These are phyloP conservation scores for Centropristis striata DNA, from an alignment of 2,113 vertebrate species.

Conservation along the genomic window DNA sequence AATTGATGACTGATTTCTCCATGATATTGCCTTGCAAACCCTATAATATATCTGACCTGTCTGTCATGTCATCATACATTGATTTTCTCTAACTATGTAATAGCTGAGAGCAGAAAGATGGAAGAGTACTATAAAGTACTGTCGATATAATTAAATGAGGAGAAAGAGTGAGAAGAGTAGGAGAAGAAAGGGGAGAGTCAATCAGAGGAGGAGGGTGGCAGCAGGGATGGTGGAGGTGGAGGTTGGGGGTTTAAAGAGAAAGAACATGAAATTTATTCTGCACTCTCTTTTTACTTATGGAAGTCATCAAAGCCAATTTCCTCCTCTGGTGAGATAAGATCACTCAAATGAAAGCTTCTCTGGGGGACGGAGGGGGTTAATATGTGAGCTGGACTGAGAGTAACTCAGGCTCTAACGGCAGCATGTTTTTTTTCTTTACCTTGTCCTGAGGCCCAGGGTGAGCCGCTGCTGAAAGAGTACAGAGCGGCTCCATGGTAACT, in stretches of 20 bases:
- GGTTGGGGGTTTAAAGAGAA: conserved; percentile 51
- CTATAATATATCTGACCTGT: not conserved
- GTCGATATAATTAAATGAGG: no score
- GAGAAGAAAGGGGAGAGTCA: not conserved
- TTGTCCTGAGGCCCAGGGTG: conserved; percentile 53
- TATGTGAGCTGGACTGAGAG: conserved; percentile 36
- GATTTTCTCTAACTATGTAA: not conserved
- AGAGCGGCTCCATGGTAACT: conserved; percentile 47
- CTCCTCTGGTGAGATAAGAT: conserved; percentile 88
- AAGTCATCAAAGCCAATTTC: conserved; percentile 93
- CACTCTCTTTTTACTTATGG: conserved; percentile 85
- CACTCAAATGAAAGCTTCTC: conserved; percentile 84
- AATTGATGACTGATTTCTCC: no score
- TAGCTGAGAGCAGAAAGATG: not conserved
- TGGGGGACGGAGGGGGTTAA: conserved; percentile 53
- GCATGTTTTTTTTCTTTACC: conserved; percentile 32
- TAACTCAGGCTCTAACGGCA: conserved; percentile 11
- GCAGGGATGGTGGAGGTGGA: conserved; percentile 8
- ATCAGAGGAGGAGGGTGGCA: not conserved
- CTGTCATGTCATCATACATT: not conserved
- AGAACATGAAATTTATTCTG: conserved; percentile 85
- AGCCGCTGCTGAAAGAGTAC: conserved; percentile 43
- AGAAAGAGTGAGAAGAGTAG: no score
- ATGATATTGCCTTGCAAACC: no score
- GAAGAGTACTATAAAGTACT: no score